Base-by-base conservation (phyloP, 2,888 invertebrate genomes). In the Beris morrisii region DNA sequence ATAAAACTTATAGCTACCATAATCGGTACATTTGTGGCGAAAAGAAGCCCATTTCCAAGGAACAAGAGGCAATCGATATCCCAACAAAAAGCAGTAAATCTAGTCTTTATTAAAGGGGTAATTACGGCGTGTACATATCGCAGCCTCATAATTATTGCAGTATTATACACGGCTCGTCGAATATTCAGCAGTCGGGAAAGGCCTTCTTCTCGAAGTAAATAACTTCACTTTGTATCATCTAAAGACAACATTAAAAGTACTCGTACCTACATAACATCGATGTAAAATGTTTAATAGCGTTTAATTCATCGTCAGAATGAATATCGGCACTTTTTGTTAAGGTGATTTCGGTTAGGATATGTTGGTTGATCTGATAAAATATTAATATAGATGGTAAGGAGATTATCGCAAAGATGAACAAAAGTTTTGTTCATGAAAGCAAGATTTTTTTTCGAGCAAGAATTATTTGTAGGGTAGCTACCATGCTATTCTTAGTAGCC, bases 81-180 rank as follows among this genome's bases (percentile, higher is more conserved):
- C 32, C 12, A 13, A 57, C 13, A 67, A 67, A 67, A 67, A 67
- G 57, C 12, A 64, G 64, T 67, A 67, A 66, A 66, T 66, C 66
- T 66, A 48, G 55, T 56, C 48, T 48, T 52, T 54, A 66, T 66
- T 66, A 59, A 38, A 64, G 65, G 59, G 59, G 65, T 65, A 67
- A 67, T 67, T 67, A 67, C 67, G 55, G 48, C 31, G 31, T 59
- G 64, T 59, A 67, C 55, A 64, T 53, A 67, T 38, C 59, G 59
- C 56, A 55, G 67, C 65, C 46, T 67, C 65, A 67, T 67, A 67
- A 67, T 67, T 67, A 65, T 65, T 64, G 58, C 56, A 58, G 46
- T 31, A 22, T 59, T 7, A 38, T 38, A 38, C 38, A 38, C 45
- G 12, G 28, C 43, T 30, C 44, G 43, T 46, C 48, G 46, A 59